These are phyloP conservation scores for Anabas testudineus DNA, from an alignment of 2,797 vertebrate species.

Conservation along the genomic window DNA sequence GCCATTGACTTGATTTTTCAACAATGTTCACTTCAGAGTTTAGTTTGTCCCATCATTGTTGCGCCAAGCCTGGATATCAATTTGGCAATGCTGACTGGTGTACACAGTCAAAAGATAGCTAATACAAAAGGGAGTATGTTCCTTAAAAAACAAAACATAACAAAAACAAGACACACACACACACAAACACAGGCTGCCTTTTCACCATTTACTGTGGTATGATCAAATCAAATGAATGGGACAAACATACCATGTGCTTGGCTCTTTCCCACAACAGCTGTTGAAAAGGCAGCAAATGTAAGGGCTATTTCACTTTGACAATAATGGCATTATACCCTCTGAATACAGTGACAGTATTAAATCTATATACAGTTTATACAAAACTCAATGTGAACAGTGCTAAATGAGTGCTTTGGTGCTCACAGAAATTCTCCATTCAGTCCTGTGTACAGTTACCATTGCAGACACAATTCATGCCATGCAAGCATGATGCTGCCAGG, in stretches of 20 bases:
- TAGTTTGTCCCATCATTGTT: conserved; percentile 11
- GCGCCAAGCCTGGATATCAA: conserved; percentile 24
- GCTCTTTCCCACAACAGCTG: conserved; percentile 51
- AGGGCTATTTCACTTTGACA: conserved; percentile 17
- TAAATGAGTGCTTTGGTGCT: conserved; percentile 31
- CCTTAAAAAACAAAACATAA: neutral
- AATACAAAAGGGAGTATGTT: conserved; percentile 22
- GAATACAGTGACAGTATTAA: conserved; percentile 16
- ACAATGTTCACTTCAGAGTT: neutral
- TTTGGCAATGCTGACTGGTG: conserved; percentile 25
- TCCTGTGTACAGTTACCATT: conserved; percentile 41
- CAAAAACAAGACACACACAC: neutral
- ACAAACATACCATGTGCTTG: conserved; percentile 8
- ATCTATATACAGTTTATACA: neutral
- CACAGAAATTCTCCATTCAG: conserved; percentile 14
- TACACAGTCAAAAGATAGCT: conserved; percentile 45
- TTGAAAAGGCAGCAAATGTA: conserved; percentile 71
- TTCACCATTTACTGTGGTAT: conserved; percentile 65
- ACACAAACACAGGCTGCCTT: conserved; percentile 55
- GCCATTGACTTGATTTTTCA: neutral
- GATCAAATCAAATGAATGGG: conserved; percentile 23
- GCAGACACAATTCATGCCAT: conserved; percentile 78
- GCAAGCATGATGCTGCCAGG: conserved; percentile 80
- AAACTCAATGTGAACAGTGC: conserved; percentile 30
- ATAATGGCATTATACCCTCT: neutral